Evolutionary conservation across 2,888 invertebrate genomes (phyloP).

Genomic region (Megastigmus dorsalis): DNA sequence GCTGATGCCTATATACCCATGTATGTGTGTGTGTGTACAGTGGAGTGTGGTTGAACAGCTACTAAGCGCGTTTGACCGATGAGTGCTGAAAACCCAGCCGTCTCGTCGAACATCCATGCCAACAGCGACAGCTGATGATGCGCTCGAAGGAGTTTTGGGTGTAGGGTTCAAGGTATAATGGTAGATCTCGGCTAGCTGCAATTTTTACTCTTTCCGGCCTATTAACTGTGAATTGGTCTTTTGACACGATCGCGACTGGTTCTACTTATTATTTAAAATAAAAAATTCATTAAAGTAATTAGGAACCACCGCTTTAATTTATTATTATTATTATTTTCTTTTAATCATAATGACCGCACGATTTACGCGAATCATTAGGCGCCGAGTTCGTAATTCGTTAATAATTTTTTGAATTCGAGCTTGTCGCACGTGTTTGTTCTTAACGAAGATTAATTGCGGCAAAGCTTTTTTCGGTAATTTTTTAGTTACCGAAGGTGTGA

Average conservation of each 20-base stretch:
- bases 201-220: too few relatives aligned
- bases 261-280: too few relatives aligned
- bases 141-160: too few relatives aligned
- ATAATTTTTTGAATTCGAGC: neutral
- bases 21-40: neutral
- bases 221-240: too few relatives aligned
- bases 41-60: too few relatives aligned
- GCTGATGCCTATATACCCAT: neutral
- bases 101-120: neutral
- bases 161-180: too few relatives aligned
- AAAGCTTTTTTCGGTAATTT: neutral
- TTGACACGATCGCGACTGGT: too few relatives aligned
- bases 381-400: neutral
- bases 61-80: constrained; percentile 16
- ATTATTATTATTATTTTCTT: constrained; percentile 31
- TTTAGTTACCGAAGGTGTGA: neutral
- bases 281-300: too few relatives aligned
- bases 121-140: too few relatives aligned
- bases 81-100: constrained; percentile 8
- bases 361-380: constrained; percentile 27
- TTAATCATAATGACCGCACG: neutral
- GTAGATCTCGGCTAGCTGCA: too few relatives aligned
- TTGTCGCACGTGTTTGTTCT: neutral
- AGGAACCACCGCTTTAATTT: too few relatives aligned
- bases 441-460: constrained; percentile 20